Evolutionary conservation across 2,797 vertebrate genomes (phyloP).

Genomic region (Mastacembelus armatus): DNA sequence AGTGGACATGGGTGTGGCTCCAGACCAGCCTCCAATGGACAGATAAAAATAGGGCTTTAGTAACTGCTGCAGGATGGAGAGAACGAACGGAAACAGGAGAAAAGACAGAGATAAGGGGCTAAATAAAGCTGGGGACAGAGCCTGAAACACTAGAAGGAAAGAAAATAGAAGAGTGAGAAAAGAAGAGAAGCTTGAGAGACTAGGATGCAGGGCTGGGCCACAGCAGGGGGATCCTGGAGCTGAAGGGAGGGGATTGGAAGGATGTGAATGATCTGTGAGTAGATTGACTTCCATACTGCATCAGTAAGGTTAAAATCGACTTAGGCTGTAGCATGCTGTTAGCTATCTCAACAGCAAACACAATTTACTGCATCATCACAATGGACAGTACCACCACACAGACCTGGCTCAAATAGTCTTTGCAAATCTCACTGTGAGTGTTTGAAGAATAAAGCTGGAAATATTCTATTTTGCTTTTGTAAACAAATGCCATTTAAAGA

Average conservation of each 20-base stretch:
- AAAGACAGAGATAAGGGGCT: conserved; percentile 49
- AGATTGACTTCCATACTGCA: conserved; percentile 57
- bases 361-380: conserved; percentile 49
- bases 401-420: conserved; percentile 62
- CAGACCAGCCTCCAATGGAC: conserved; percentile 57
- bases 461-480: conserved; percentile 7
- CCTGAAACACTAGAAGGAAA: conserved; percentile 29
- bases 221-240: conserved; percentile 54
- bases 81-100: conserved; percentile 25
- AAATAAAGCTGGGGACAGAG: conserved; percentile 21
- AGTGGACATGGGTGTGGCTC: conserved; percentile 62
- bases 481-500: conserved; percentile 22
- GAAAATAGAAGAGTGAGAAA: conserved; percentile 6
- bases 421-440: not conserved
- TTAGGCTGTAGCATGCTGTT: conserved; percentile 64
- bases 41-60: conserved; percentile 74
- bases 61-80: conserved; percentile 67
- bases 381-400: conserved; percentile 49
- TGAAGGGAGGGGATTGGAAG: conserved; percentile 43
- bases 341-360: conserved; percentile 46
- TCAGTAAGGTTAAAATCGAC: conserved; percentile 56
- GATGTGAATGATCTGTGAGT: conserved; percentile 48
- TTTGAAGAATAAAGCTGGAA: not conserved
- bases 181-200: not conserved
- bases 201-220: not conserved